These are phyloP conservation scores for Chloroceryle aenea DNA, from an alignment of 2,113 vertebrate genomes.

Conservation along the genomic window DNA sequence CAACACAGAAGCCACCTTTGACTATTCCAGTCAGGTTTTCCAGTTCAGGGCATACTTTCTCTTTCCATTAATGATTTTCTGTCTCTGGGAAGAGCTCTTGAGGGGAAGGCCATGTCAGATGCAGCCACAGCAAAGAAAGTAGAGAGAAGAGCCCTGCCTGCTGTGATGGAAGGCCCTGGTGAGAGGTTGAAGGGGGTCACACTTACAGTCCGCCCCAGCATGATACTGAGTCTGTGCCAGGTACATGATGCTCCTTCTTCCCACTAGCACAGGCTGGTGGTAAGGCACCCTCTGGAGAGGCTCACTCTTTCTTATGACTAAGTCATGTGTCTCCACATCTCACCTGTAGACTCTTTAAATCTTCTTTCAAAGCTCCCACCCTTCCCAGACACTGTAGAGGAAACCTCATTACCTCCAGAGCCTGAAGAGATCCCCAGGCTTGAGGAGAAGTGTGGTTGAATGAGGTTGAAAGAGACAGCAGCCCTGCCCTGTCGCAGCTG, in stretches of 20 bases:
- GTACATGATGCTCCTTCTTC: neutral
- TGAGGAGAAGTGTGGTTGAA: neutral
- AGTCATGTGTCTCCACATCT: accelerated
- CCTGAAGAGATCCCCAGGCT: neutral
- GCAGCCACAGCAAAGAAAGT: accelerated
- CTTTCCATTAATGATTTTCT: neutral
- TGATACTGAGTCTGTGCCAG: neutral
- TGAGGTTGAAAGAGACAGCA: neutral
- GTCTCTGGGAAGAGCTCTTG: neutral
- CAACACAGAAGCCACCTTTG: neutral
- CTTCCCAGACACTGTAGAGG: neutral
- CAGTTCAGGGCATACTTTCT: neutral
- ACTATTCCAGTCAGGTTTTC: neutral
- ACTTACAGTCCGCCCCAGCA: neutral
- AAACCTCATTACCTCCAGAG: neutral
- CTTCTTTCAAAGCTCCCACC: neutral
- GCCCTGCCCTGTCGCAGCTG: neutral
- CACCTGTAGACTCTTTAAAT: neutral
- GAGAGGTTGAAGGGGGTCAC: neutral
- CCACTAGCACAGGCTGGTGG: neutral
- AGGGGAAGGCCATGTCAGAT: neutral
- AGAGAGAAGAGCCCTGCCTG: neutral
- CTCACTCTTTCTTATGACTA: neutral
- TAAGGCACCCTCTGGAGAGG: neutral
- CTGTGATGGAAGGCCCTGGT: neutral